Conservation (phyloP, 2,888 invertebrate genomes). For the Meloe dianella region DNA sequence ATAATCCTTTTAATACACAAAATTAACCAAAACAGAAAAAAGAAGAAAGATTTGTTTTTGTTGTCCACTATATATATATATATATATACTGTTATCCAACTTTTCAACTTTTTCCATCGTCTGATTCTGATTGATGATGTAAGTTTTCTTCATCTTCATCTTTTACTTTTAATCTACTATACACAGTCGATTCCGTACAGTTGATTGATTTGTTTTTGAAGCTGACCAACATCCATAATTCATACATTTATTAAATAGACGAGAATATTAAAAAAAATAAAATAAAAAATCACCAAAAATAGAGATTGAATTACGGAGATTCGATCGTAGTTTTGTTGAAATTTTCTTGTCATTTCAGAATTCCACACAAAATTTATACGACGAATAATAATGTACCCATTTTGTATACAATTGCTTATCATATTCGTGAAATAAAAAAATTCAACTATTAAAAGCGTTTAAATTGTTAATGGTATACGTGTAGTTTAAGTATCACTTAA, state of each 20-base stretch:
- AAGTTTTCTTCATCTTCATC: background rate
- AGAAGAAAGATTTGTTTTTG: background rate
- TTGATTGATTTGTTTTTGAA: constrained; percentile 6
- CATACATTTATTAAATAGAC: background rate
- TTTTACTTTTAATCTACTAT: constrained; percentile 7
- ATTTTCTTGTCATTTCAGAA: background rate
- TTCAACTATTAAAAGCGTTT: background rate
- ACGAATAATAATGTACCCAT: background rate
- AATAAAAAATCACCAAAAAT: too few species aligned
- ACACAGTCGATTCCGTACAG: background rate
- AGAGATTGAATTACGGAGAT: background rate
- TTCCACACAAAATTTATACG: background rate
- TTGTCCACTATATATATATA: background rate
- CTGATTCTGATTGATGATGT: constrained; percentile 7
- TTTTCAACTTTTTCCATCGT: background rate
- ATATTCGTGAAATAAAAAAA: background rate
- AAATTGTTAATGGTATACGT: background rate
- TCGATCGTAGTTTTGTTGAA: background rate
- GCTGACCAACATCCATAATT: constrained; percentile 3
- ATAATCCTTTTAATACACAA: too few species aligned
- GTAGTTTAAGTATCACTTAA: background rate
- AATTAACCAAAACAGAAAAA: background rate
- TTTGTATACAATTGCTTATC: background rate
- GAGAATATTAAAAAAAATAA: background rate
- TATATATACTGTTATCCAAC: background rate